Base-by-base conservation (phyloP, 2,888 invertebrate genomes). In the Lathronympha strigana region DNA sequence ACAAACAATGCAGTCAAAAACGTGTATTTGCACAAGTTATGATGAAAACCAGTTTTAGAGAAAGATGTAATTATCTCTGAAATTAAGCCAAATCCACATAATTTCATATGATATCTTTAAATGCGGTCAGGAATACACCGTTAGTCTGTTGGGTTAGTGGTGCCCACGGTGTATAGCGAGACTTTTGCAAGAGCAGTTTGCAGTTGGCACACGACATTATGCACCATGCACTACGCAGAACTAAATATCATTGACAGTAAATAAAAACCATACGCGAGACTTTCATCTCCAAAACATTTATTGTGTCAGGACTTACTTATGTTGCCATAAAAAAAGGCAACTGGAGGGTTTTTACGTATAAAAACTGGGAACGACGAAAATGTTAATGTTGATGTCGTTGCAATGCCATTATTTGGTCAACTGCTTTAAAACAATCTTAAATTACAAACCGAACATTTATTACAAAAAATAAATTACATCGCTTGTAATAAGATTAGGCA, bases 291-390 rank as follows among this genome's bases (percentile, higher is more conserved):
- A 71, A 69, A 71, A 19, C 50, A 67, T 67, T 70, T 69, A 69
- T 68, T 68, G 67, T 68, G 63, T 71, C 69, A 70, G 68, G 68
- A 69, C 69, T 62, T 69, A 69, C 69, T 69, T 71, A 63, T n/a
- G n/a, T n/a, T n/a, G 70, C 55, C 47, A 66, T 67, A 67, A 68
- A 68, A 38, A n/a, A n/a, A 23, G n/a, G 23, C 23, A 23, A 45
- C 25, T 43, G 31, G 15, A 45, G 28, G 38, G 28, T n/a, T 38
- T 47, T 28, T 47, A 54, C 36, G 51, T 55, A 25, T 43, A 43
- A 9, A 15, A 53, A 47, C 47, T 40, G 38, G 57, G 19, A 47
- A 53, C 43, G 17, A 36, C 21, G 21, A 43, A 17, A 53, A 60
- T 38, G 36, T 36, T 47, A 45, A 23, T 58, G 33, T 40, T 51